Conservation (phyloP, 2,113 vertebrate species). For the Orcinus orca region DNA sequence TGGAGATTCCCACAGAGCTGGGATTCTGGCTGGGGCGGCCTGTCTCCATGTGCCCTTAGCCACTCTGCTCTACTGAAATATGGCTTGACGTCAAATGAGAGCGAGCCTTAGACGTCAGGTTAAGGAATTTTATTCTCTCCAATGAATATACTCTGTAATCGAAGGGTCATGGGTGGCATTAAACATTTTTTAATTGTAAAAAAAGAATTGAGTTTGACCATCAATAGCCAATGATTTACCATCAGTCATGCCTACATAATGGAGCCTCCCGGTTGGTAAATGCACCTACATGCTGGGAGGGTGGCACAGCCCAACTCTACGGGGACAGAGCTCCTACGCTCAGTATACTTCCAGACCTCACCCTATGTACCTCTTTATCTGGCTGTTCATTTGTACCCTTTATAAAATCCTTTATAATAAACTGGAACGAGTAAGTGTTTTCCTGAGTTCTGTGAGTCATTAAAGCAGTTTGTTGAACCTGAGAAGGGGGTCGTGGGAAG, state of each 20-base stretch:
- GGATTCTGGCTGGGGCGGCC: not conserved
- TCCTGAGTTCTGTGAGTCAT: not conserved
- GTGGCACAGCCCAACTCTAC: not conserved
- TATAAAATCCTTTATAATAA: not conserved
- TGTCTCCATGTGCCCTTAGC: not conserved
- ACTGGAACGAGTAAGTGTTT: not conserved
- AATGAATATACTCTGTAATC: not conserved
- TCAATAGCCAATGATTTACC: not conserved
- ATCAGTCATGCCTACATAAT: not conserved
- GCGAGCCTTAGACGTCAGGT: not conserved
- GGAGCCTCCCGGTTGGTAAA: not conserved
- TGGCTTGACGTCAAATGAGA: not conserved
- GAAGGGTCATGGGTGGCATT: not conserved
- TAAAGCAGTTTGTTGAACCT: not conserved
- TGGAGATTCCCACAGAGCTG: not conserved
- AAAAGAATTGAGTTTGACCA: not conserved
- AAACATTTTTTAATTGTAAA: not conserved
- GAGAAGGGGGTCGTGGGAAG: not conserved
- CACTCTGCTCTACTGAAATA: not conserved
- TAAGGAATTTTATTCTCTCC: constrained; percentile 7
- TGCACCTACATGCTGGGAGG: not conserved
- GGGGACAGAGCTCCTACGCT: not conserved
- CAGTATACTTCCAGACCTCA: not conserved
- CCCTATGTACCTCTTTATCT: not conserved
- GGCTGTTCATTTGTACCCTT: not conserved